A percentile compares a stretch with the other conserved stretches of the same genome.
Evolutionary conservation across 2,797 vertebrate genomes (phyloP).

Genomic region (Manis javanica): DNA sequence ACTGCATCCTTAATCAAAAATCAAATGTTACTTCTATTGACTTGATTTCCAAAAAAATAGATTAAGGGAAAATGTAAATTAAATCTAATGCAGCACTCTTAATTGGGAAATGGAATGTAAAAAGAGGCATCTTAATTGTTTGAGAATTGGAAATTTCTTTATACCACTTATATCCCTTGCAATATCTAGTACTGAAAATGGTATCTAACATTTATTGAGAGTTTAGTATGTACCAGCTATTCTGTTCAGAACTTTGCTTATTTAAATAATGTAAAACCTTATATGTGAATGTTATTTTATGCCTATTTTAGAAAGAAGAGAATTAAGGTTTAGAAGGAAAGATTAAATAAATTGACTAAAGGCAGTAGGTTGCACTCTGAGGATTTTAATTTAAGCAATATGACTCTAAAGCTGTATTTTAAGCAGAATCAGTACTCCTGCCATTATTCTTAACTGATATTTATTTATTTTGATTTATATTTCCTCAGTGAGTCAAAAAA

Average conservation of each 20-base stretch:
- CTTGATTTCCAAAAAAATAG: constrained; percentile 7
- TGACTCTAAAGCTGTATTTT: neutral
- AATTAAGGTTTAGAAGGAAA: neutral
- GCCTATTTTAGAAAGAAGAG: neutral
- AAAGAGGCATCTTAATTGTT: neutral
- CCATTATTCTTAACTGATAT: neutral
- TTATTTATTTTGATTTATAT: constrained; percentile 5
- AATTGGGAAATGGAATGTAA: constrained; percentile 15
- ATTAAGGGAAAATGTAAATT: constrained; percentile 23
- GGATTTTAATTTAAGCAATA: neutral
- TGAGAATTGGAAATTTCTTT: neutral
- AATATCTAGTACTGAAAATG: neutral
- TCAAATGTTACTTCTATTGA: constrained; percentile 59
- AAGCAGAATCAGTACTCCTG: neutral
- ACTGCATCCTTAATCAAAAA: constrained; percentile 67
- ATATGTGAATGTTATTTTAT: neutral
- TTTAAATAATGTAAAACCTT: neutral
- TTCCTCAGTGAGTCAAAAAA: constrained; percentile 43
- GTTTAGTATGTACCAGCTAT: neutral
- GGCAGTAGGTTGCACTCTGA: neutral
- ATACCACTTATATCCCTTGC: neutral
- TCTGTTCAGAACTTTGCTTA: neutral
- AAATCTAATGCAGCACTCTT: neutral
- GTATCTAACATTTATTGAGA: neutral
- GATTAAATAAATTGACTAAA: neutral